Base-by-base conservation (phyloP, 2,797 vertebrate genomes). In the Gobio occitaniae region DNA sequence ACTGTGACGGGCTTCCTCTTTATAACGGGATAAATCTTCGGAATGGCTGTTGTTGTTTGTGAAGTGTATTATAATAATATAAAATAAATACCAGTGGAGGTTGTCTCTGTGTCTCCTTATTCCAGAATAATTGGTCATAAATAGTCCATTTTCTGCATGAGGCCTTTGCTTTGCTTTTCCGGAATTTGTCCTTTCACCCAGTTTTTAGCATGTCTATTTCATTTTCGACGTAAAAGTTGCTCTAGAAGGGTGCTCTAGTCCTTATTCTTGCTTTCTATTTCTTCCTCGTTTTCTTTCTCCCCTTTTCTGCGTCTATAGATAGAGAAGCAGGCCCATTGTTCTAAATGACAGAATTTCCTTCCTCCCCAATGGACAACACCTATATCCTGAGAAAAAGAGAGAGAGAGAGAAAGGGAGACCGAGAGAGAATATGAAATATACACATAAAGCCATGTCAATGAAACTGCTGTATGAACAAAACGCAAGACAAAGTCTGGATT, bases 301-400 rank as follows among this genome's bases (percentile, higher is more conserved):
- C 89, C 78, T 86, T 86, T 90, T 93, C 92, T 92, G 92, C 84
- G 90, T 94, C 95, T 96, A 96, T 95, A 95, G 94, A 95, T 96
- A 96, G 95, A 95, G 94, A 94, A 95, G 91, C 93, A 87, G 94
- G 92, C 91, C 95, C 94, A 96, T 96, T 96, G 95, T 96, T 96
- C 94, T 94, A 91, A 93, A 93, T 95, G 95, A 95, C 95, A 96
- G 94, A 96, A 95, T 96, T 96, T 96, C 95, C 95, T 96, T 96
- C 95, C 95, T 95, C 91, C 93, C 91, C 91, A 90, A 90, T 93
- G 95, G 95, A 96, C 95, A 96, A 96, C 95, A 96, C 95, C 95
- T 96, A 96, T 95, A 96, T 96, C 95, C 95, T 96, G 95, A 92
- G 91, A 91, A 80, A 91, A 71, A 88, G 87, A 86, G 87, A 81